Evolutionary conservation across 2,797 vertebrate species (phyloP).

Genomic region (Antennarius maculatus): DNA sequence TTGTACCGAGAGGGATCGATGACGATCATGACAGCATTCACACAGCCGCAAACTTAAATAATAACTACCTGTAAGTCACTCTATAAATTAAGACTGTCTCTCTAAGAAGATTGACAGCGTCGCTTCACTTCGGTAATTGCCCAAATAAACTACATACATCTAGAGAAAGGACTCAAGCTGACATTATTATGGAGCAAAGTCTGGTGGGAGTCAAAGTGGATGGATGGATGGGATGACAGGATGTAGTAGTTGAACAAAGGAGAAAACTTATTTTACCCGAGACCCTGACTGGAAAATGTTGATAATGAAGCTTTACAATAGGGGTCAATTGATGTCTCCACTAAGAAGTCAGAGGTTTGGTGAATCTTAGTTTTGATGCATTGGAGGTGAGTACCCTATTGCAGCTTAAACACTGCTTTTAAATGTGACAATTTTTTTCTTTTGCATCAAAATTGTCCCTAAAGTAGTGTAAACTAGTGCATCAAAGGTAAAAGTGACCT

Average conservation of each 20-base stretch:
- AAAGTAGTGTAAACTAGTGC: too few relatives aligned
- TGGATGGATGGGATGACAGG: neutral
- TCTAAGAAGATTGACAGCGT: neutral
- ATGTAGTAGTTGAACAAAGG: too few relatives aligned
- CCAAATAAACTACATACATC: neutral
- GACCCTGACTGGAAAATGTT: too few relatives aligned
- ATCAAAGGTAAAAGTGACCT: too few relatives aligned
- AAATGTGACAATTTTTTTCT: neutral
- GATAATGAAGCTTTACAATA: too few relatives aligned
- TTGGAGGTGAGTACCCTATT: neutral
- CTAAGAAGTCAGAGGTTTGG: neutral
- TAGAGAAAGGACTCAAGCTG: too few relatives aligned
- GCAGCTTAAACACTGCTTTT: neutral
- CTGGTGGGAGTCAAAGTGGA: neutral
- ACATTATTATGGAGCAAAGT: too few relatives aligned
- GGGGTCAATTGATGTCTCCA: neutral
- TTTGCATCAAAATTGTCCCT: neutral
- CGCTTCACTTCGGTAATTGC: neutral
- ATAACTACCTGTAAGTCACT: neutral
- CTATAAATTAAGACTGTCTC: neutral
- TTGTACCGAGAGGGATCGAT: neutral
- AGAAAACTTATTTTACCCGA: too few relatives aligned
- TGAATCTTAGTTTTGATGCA: neutral
- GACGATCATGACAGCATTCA: neutral
- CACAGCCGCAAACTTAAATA: neutral